These are phyloP conservation scores for Aplysina aerophoba DNA, from an alignment of 37 sponge, comb jelly and placozoan species.

Conservation along the genomic window DNA sequence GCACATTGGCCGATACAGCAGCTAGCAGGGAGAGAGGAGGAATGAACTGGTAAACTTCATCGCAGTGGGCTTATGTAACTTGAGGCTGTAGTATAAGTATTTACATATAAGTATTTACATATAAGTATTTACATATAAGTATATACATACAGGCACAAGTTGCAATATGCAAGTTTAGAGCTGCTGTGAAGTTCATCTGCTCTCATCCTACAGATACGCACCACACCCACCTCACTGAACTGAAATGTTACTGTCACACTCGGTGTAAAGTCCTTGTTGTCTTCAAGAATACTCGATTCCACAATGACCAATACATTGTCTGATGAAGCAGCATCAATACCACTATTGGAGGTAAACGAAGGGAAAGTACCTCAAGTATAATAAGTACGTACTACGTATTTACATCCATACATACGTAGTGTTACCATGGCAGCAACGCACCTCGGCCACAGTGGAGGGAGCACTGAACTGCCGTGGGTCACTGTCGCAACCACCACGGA, in stretches of 20 bases:
- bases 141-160: background rate
- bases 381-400: background rate
- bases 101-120: background rate
- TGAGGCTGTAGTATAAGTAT: background rate
- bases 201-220: too few relatives aligned
- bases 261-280: background rate
- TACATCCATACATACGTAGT: background rate
- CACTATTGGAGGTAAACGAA: background rate
- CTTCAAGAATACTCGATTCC: background rate
- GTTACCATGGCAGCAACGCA: background rate
- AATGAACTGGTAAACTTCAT: background rate
- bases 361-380: background rate
- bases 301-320: background rate
- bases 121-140: background rate
- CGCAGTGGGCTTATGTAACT: background rate
- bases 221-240: background rate
- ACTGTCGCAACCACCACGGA: too few relatives aligned
- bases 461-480: too few relatives aligned
- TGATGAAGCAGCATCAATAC: background rate
- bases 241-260: background rate
- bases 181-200: background rate
- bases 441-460: too few relatives aligned
- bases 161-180: background rate
- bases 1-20: background rate
- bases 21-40: background rate